Conservation (phyloP, 1,140 invertebrate species). For the Patella vulgata region DNA sequence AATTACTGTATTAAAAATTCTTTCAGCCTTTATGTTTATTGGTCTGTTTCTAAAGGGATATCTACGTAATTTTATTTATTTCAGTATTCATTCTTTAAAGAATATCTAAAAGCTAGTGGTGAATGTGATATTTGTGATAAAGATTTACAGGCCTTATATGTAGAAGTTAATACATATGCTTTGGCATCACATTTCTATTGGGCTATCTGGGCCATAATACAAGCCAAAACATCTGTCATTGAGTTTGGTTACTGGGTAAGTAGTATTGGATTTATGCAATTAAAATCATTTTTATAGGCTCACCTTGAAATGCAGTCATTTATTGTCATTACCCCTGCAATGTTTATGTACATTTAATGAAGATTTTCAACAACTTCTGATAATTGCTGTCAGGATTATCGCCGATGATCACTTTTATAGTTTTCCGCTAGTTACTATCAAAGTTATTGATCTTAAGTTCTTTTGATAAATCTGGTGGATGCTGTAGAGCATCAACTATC, state of each 20-base stretch:
- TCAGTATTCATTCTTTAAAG: slow-evolving; percentile 56
- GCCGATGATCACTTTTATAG: not conserved
- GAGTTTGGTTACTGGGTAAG: slow-evolving; percentile 95
- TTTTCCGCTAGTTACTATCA: no score
- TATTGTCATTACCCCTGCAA: not conserved
- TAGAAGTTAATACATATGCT: slow-evolving; percentile 84
- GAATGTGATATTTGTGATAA: slow-evolving; percentile 47
- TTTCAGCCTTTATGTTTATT: no score
- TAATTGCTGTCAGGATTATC: not conserved
- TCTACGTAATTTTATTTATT: slow-evolving; percentile 22
- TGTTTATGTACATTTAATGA: not conserved
- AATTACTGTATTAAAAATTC: no score
- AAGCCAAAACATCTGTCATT: slow-evolving; percentile 87
- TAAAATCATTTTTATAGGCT: not conserved
- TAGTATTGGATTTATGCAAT: slow-evolving; percentile 12
- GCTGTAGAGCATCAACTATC: no score
- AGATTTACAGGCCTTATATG: slow-evolving; percentile 70
- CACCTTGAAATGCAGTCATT: not conserved
- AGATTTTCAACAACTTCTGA: not conserved
- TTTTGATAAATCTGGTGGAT: no score
- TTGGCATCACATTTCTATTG: slow-evolving; percentile 93
- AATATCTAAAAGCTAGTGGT: slow-evolving; percentile 48
- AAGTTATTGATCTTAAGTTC: no score
- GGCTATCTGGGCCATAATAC: slow-evolving; percentile 90
- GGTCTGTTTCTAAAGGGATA: no score